Conservation (phyloP, 2,113 vertebrate genomes). For the Pungitius pungitius region DNA sequence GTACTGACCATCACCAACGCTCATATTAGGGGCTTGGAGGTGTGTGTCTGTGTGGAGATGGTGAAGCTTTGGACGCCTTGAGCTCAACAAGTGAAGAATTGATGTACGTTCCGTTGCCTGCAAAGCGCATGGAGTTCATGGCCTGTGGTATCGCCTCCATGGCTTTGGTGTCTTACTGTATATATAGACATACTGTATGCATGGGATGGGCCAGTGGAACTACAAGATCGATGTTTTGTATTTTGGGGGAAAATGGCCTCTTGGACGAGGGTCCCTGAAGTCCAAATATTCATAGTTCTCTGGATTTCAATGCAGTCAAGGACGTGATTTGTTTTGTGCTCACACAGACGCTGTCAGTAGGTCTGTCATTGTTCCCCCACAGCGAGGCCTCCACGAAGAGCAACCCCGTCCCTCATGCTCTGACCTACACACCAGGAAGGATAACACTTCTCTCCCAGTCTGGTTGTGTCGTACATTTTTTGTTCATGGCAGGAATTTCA, state of each 20-base stretch:
- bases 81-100: background rate
- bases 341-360: background rate
- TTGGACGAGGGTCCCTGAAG: background rate
- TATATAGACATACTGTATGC: background rate
- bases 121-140: slow-evolving; percentile 3
- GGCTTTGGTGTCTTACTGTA: background rate
- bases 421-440: background rate
- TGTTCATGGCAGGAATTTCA: background rate
- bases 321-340: background rate
- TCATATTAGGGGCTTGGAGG: too few relatives aligned
- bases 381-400: background rate
- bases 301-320: background rate
- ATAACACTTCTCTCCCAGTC: background rate
- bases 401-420: background rate
- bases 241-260: background rate
- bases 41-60: background rate
- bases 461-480: background rate
- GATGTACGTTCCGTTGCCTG: slow-evolving; percentile 9
- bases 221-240: background rate
- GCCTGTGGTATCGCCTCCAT: slow-evolving; percentile 3
- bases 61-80: background rate
- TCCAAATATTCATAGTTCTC: background rate
- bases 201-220: background rate
- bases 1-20: background rate
- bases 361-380: background rate